Conservation (phyloP, 1,140 invertebrate species). For the Caenorhabditis latens region DNA sequence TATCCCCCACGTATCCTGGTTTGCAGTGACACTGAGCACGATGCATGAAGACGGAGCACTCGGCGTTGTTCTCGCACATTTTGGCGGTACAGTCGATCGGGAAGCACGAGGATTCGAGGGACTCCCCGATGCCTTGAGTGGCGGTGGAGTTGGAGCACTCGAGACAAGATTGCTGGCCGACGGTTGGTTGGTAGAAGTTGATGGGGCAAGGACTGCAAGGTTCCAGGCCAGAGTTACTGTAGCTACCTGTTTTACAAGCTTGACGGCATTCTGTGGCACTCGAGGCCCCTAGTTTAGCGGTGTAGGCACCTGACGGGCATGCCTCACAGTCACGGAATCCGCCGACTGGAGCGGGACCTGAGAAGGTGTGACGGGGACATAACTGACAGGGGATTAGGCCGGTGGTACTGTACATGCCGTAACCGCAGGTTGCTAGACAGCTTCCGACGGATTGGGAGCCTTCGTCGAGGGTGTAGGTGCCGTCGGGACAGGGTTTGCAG, state of each 20-base stretch:
- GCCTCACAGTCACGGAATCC: constrained; percentile 94
- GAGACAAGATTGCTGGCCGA: constrained; percentile 85
- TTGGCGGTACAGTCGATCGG: constrained; percentile 83
- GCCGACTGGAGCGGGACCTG: constrained; percentile 80
- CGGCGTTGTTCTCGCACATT: constrained; percentile 85
- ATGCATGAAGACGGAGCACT: constrained; percentile 84
- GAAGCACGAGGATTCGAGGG: constrained; percentile 87
- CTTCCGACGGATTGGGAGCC: constrained; percentile 81
- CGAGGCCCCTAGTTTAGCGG: constrained; percentile 84
- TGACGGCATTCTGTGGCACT: constrained; percentile 88
- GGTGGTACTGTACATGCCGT: constrained; percentile 93
- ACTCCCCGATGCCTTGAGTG: constrained; percentile 85
- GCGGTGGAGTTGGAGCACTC: constrained; percentile 89
- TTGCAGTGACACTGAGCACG: constrained; percentile 83
- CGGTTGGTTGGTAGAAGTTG: constrained; percentile 88
- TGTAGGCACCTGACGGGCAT: constrained; percentile 91
- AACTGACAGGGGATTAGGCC: constrained; percentile 93
- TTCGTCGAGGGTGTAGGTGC: constrained; percentile 91
- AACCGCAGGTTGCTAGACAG: constrained; percentile 89
- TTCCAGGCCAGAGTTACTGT: constrained; percentile 86
- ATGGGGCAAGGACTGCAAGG: constrained; percentile 93
- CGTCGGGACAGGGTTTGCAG: constrained; percentile 89
- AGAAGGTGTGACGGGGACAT: constrained; percentile 92
- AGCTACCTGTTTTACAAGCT: constrained; percentile 87
- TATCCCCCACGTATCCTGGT: constrained; percentile 91